phyloP scores from a whole-genome alignment of 2,888 invertebrate genomes.

The Anodontia alba region DNA sequence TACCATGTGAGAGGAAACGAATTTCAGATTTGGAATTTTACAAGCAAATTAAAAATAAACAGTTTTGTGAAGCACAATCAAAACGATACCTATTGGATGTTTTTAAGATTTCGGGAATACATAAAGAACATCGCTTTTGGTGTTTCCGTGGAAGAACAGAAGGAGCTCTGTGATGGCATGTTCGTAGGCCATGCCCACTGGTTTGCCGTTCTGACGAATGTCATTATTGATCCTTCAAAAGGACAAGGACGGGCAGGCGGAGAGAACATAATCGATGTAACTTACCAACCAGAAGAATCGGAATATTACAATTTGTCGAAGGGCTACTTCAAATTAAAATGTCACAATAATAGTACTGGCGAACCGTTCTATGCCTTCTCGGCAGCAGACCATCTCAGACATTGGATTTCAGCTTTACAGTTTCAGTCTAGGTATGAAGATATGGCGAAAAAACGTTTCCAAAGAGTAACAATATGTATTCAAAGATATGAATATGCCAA shows the following conservation, averaged over 20 bases:
- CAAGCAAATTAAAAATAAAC: neutral
- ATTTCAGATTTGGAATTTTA: neutral
- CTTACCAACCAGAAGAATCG: slow-evolving; percentile 67
- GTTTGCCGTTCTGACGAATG: slow-evolving; percentile 59
- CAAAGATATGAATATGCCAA: slow-evolving; percentile 78
- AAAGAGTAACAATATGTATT: slow-evolving; percentile 66
- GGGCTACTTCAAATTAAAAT: slow-evolving; percentile 70
- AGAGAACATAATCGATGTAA: slow-evolving; percentile 65
- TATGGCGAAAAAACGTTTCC: slow-evolving; percentile 84
- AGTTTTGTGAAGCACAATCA: neutral
- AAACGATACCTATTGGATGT: neutral
- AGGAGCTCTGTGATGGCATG: slow-evolving; percentile 46
- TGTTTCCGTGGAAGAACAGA: neutral
- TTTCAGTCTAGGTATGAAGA: neutral
- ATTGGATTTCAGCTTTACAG: neutral
- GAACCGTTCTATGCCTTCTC: neutral
- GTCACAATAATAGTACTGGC: slow-evolving; percentile 11
- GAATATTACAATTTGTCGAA: slow-evolving; percentile 67
- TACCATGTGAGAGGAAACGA: neutral
- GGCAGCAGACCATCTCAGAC: neutral
- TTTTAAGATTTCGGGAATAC: neutral
- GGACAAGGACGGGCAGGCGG: slow-evolving; percentile 63
- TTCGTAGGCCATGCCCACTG: slow-evolving; percentile 51
- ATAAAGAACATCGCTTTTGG: neutral
- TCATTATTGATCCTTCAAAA: slow-evolving; percentile 58